Evolutionary conservation across 1,140 invertebrate species (phyloP), one percentile per base, ranked within the genome.

Genomic region (Stenopsyche tienmushanensis): DNA sequence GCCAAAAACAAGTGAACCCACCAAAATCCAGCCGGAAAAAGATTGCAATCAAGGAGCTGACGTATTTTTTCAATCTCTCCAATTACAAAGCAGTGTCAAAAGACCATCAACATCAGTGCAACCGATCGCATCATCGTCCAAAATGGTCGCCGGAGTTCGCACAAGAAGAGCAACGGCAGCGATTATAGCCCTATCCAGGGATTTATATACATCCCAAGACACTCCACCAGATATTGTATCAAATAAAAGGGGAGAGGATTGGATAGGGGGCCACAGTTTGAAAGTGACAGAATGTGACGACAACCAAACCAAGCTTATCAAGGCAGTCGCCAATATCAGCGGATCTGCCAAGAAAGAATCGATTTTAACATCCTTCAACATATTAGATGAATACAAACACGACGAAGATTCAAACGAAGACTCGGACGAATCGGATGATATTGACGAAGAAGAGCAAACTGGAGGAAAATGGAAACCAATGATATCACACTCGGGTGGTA

Each of bases 51-150:
- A 90, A 3, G 90, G 89, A 29, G 90, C 90, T 0, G 90, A 91
- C 72, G 85, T 91, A 13, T 94, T 94, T 73, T 95, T 94, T 72
- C 91, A 88, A 20, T 92, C 90, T 0, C 76, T 95, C 21, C 90
- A 93, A 73, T 75, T 94, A 13, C 90, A 92, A 74, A 92, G 91
- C 67, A 92, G 87, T 68, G 77, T 83, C 0, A 90, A 85, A 71
- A 78, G 80, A 59, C 81, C 77, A 34, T 24, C 79, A 67, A 71
- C 73, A 69, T 72, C 80, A 72, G 72, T 76, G 1, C 53, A 57
- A 57, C 18, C 39, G 23, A 75, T 76, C 63, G 62, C 76, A 3
- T 77, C 76, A 57, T 73, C 77, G 0, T 24, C 54, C 52, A 85
- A 78, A 80, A 73, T 72, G 45, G 73, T 67, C 66, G 72, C 74